Conservation (phyloP, 2,113 vertebrate genomes). For the Nycticebus coucang region DNA sequence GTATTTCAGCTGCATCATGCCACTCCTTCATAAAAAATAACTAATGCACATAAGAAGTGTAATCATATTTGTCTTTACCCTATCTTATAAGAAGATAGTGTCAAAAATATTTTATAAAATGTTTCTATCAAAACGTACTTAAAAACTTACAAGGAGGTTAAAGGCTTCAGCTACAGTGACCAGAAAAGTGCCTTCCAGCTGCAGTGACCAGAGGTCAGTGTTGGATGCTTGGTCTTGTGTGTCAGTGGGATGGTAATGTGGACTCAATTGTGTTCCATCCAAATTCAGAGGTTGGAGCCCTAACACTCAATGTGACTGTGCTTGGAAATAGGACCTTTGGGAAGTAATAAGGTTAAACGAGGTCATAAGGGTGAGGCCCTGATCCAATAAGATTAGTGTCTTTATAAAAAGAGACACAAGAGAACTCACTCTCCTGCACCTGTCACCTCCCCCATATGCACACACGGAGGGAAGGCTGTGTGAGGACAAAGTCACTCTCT, state of each 20-base stretch:
- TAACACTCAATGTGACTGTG: too few species aligned
- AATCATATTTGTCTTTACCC: not conserved
- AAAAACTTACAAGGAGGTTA: not conserved
- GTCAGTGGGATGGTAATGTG: not conserved
- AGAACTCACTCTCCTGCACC: not conserved
- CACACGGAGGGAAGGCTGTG: not conserved
- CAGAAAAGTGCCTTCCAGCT: not conserved
- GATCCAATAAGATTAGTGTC: not conserved
- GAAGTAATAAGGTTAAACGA: not conserved
- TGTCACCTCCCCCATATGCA: too few species aligned
- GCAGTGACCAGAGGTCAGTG: not conserved
- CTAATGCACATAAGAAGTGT: not conserved
- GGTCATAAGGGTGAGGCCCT: too few species aligned
- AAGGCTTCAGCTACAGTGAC: not conserved
- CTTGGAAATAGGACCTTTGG: not conserved
- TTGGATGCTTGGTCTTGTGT: rapidly evolving
- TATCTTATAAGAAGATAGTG: not conserved
- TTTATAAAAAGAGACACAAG: not conserved
- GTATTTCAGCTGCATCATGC: not conserved
- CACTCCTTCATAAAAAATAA: not conserved
- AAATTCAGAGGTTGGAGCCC: not conserved
- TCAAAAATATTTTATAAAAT: not conserved
- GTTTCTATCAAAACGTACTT: not conserved
- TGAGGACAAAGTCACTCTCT: not conserved
- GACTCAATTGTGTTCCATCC: too few species aligned